These are phyloP conservation scores for Cephus runcator DNA, from an alignment of 2,888 invertebrate species.

Conservation along the genomic window DNA sequence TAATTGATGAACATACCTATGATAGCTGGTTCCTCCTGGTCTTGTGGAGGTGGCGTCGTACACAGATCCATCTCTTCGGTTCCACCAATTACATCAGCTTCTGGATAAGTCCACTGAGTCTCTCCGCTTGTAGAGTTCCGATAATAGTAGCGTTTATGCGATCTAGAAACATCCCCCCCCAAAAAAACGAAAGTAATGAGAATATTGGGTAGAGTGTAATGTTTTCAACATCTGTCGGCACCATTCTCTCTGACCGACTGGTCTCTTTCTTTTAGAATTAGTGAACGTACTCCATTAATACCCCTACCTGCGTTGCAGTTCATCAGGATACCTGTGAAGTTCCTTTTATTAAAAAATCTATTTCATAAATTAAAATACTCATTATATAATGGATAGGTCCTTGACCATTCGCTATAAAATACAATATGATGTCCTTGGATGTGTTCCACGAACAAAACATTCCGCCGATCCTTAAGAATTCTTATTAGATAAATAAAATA, in stretches of 20 bases:
- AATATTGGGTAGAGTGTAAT: conserved; percentile 26
- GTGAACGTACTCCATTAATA: conserved; percentile 38
- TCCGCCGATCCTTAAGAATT: not conserved
- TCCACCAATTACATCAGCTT: conserved; percentile 65
- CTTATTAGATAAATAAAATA: not conserved
- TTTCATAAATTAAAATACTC: conserved; percentile 12
- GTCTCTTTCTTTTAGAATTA: conserved; percentile 32
- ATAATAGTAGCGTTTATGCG: conserved; percentile 77
- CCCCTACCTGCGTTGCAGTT: conserved; percentile 51
- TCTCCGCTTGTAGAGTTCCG: conserved; percentile 70
- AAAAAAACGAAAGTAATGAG: conserved; percentile 16
- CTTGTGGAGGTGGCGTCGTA: conserved; percentile 69
- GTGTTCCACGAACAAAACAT: not conserved
- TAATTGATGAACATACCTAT: conserved; percentile 36
- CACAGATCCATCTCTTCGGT: conserved; percentile 73
- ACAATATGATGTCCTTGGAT: not conserved
- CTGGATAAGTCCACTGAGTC: conserved; percentile 75
- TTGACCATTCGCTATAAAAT: not conserved
- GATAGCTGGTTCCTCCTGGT: conserved; percentile 50
- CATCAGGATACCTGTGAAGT: conserved; percentile 26
- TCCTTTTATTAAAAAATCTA: conserved; percentile 19
- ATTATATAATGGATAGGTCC: conserved; percentile 13
- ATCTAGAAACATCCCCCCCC: conserved; percentile 67
- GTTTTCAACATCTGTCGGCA: conserved; percentile 7
- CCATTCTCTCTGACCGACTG: conserved; percentile 13